Conservation (phyloP, 1,140 invertebrate genomes). For the Patella vulgata region DNA sequence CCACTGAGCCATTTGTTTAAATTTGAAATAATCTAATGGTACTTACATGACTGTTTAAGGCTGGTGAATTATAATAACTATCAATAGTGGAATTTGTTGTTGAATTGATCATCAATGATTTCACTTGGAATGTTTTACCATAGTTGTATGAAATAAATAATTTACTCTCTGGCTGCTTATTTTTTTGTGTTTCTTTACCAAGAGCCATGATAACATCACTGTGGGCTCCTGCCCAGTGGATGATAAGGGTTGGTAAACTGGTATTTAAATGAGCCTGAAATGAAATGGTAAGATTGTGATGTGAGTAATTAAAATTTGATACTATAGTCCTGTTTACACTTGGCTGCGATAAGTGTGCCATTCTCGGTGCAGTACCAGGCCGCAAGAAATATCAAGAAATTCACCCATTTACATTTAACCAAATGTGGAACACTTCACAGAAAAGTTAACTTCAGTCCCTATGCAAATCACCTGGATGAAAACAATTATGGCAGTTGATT, state of each 20-base stretch:
- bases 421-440: too few species aligned
- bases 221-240: conserved; percentile 88
- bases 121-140: conserved; percentile 81
- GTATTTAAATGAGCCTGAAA: conserved; percentile 76
- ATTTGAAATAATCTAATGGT: too few species aligned
- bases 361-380: too few species aligned
- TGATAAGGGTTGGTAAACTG: conserved; percentile 86
- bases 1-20: too few species aligned
- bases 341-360: not conserved
- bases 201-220: conserved; percentile 88
- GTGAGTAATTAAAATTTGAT: conserved; percentile 6
- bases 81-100: conserved; percentile 74
- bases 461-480: too few species aligned
- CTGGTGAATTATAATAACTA: conserved; percentile 86
- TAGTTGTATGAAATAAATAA: conserved; percentile 88
- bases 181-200: conserved; percentile 70
- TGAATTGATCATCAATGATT: conserved; percentile 74
- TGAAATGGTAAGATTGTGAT: conserved; percentile 22
- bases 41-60: conserved; percentile 79
- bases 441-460: too few species aligned
- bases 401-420: not conserved
- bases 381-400: not conserved
- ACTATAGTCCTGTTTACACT: too few species aligned
- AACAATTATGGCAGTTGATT: too few species aligned
- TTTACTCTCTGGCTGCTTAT: conserved; percentile 69